Evolutionary conservation across 1,140 invertebrate genomes (phyloP).

Genomic region (Drosophila punjabiensis): DNA sequence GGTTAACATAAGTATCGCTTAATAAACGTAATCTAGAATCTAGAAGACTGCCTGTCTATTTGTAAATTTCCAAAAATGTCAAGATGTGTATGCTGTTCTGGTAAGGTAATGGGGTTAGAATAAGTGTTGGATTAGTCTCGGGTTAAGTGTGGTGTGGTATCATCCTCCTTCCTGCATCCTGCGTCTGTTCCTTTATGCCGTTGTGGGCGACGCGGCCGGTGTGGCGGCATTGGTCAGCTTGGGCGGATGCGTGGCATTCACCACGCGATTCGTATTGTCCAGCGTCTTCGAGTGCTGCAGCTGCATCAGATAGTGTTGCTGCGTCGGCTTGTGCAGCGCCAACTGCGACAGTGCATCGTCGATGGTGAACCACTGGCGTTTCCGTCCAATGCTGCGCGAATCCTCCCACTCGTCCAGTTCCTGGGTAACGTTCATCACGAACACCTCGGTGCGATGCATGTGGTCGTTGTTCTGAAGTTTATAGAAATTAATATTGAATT

Average conservation of each 20-base stretch:
- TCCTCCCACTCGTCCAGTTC: constrained; percentile 98
- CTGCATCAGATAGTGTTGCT: constrained; percentile 93
- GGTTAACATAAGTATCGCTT: constrained; percentile 52
- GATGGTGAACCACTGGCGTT: constrained; percentile 96
- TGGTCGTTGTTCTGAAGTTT: constrained; percentile 92
- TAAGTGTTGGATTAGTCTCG: constrained; percentile 39
- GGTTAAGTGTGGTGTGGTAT: constrained; percentile 37
- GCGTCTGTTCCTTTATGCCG: constrained; percentile 66
- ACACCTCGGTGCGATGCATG: constrained; percentile 96
- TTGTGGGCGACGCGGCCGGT: constrained; percentile 76
- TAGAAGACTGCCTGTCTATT: constrained; percentile 79
- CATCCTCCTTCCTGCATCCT: constrained; percentile 15
- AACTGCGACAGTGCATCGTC: constrained; percentile 94
- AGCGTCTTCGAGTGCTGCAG: constrained; percentile 87
- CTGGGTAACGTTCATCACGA: constrained; percentile 96
- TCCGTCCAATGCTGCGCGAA: constrained; percentile 94
- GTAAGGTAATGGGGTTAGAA: constrained; percentile 27
- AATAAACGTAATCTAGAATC: constrained; percentile 62
- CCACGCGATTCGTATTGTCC: constrained; percentile 77
- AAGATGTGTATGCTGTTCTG: constrained; percentile 50
- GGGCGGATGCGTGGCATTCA: constrained; percentile 75
- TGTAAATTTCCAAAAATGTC: constrained; percentile 77
- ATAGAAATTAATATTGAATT: not conserved
- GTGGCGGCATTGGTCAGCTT: constrained; percentile 69
- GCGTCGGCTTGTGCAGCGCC: constrained; percentile 95